Evolutionary conservation across 2,113 vertebrate genomes (phyloP), one percentile per base, ranked within the genome.

Genomic region (Gambusia affinis): DNA sequence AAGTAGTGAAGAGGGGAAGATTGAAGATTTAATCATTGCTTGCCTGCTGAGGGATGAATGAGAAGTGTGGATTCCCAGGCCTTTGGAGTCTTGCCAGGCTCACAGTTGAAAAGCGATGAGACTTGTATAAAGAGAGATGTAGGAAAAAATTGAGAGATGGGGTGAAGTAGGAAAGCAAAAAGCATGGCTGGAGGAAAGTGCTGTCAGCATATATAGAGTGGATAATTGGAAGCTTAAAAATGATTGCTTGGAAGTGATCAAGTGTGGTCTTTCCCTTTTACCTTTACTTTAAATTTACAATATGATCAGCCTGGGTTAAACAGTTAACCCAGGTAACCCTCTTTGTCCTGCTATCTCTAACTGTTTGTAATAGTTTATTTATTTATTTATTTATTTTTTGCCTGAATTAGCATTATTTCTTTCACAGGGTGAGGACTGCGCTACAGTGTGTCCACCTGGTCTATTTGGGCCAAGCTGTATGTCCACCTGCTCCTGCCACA

Each of bases 401-500:
- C 35, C 39, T 90, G 64, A 79, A 71, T 88, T 72, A 81, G 68
- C 15, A 30, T 76, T 78, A 60, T 83, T 82, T 70, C 69, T 74
- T 11, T 82, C 75, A 64, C 75, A 86, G 98, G 97, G 97, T 29
- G 96, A 97, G 33, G 95, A 97, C 90, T 99, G 98, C 72, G 94
- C 95, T 0, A 67, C 93, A 11, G 87, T 91, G 54, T 99, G 98
- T 88, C 88, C 93, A 4, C 79, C 92, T 4, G 97, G 96, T 67
- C 96, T 96, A 67, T 97, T 95, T 0, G 98, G 98, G 19, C 87
- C 94, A 75, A 97, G 96, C 80, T 99, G 98, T 89, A 96, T 95
- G 0, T 97, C 93, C 0, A 78, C 95, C n/a, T 99, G 98, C 75
- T 94, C 92, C 88, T 99, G 98, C 91, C 91, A 91, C 82, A 97